A percentile compares a stretch with the other conserved stretches of the same genome.
phyloP scores from a whole-genome alignment of 2,888 invertebrate species.

The Geotrupes spiniger region DNA sequence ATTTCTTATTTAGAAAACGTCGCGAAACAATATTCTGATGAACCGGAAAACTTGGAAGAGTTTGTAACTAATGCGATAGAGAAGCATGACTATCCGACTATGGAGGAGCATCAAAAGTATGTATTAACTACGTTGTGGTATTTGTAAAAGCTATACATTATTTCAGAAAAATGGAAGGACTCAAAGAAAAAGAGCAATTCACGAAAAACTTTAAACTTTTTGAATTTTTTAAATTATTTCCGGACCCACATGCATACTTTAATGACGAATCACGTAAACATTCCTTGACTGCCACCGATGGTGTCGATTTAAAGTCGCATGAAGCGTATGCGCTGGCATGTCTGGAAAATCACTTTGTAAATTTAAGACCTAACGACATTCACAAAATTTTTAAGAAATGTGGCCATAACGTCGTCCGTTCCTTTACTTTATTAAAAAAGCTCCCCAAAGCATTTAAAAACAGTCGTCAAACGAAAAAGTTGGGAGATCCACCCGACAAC shows the following conservation, averaged over 20 bases:
- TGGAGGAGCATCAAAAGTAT: slow-evolving; percentile 44
- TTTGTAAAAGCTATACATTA: no score
- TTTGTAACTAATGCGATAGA: slow-evolving; percentile 40
- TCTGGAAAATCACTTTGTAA: slow-evolving; percentile 37
- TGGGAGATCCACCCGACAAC: slow-evolving; percentile 33
- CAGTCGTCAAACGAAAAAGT: slow-evolving; percentile 23
- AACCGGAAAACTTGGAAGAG: slow-evolving; percentile 31
- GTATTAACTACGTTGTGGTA: no score
- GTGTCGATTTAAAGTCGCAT: slow-evolving; percentile 22
- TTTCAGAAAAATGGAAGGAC: slow-evolving; percentile 34
- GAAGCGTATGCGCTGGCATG: slow-evolving; percentile 36
- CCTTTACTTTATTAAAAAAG: slow-evolving; percentile 34
- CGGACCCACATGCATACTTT: slow-evolving; percentile 37
- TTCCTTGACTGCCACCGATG: slow-evolving; percentile 22
- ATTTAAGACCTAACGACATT: slow-evolving; percentile 36
- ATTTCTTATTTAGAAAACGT: slow-evolving; percentile 40
- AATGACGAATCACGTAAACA: slow-evolving; percentile 29
- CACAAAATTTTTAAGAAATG: slow-evolving; percentile 33
- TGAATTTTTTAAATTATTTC: slow-evolving; percentile 36
- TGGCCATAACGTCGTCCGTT: slow-evolving; percentile 35
- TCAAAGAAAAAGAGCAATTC: slow-evolving; percentile 32
- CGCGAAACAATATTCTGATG: slow-evolving; percentile 33
- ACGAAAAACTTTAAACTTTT: slow-evolving; percentile 33
- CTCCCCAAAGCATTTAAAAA: slow-evolving; percentile 30
- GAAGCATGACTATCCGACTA: slow-evolving; percentile 42